Conservation (phyloP, 2,888 invertebrate genomes). For the Hoplodrina ambigua region DNA sequence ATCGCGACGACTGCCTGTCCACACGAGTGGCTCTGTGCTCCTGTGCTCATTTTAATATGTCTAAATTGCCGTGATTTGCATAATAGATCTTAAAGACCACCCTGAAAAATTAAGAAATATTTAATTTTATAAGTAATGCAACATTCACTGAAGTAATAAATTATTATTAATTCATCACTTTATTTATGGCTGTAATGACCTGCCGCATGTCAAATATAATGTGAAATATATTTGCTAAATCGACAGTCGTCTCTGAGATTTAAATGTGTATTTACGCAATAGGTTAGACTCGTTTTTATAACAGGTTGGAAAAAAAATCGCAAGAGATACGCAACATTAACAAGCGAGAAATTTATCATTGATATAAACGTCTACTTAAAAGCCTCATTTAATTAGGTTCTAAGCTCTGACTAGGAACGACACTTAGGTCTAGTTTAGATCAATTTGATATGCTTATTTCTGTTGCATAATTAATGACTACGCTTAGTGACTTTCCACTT, state of each 20-base stretch:
- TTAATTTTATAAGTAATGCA: conserved; percentile 1
- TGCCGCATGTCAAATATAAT: conserved; percentile 38
- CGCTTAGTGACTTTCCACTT: conserved; percentile 52
- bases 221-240: conserved; percentile 52
- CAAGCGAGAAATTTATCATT: conserved; percentile 35
- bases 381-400: conserved; percentile 30
- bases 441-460: conserved; percentile 27
- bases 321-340: conserved; percentile 47
- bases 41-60: conserved; percentile 10
- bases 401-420: conserved; percentile 16
- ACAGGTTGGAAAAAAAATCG: conserved; percentile 54
- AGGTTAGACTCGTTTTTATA: conserved; percentile 51
- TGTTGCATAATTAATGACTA: conserved; percentile 40
- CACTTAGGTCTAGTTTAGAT: conserved; percentile 34
- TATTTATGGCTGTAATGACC: conserved; percentile 44
- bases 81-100: conserved; percentile 23
- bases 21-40: conserved; percentile 17
- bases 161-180: conserved; percentile 32
- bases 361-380: conserved; percentile 31
- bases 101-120: conserved; percentile 32
- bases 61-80: conserved; percentile 15
- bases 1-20: conserved; percentile 19
- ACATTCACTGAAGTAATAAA: conserved; percentile 34
- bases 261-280: conserved; percentile 56
- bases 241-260: conserved; percentile 32